These are phyloP conservation scores for Eumacrocentrus americanus DNA, from an alignment of 2,888 invertebrate genomes.

Conservation along the genomic window DNA sequence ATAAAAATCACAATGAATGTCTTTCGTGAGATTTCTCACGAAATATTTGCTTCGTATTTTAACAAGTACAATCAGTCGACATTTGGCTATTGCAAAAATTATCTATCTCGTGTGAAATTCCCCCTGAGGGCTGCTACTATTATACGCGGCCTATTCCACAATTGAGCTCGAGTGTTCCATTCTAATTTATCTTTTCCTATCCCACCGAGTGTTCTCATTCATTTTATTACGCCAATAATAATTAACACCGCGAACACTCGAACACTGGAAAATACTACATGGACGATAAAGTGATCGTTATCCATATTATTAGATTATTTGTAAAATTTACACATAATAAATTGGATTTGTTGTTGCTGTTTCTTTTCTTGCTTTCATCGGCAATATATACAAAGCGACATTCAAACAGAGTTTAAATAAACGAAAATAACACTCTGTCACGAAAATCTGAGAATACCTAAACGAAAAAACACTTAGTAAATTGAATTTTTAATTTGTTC, in stretches of 20 bases:
- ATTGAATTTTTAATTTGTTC: neutral
- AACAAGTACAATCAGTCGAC: constrained; percentile 32
- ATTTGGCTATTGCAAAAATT: constrained; percentile 35
- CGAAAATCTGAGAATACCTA: neutral
- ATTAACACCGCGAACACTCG: constrained; percentile 16
- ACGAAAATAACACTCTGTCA: neutral
- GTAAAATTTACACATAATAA: constrained; percentile 12
- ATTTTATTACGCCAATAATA: too few relatives aligned
- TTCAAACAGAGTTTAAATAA: neutral
- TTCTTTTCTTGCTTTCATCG: too few relatives aligned
- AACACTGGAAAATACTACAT: constrained; percentile 24
- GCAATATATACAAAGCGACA: constrained; percentile 8
- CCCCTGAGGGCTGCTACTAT: constrained; percentile 23
- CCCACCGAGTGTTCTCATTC: neutral
- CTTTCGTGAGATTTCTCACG: constrained; percentile 9
- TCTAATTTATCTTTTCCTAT: constrained; percentile 11
- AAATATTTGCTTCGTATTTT: constrained; percentile 28
- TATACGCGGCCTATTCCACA: constrained; percentile 6
- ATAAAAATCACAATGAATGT: constrained; percentile 21
- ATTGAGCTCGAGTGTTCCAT: constrained; percentile 13
- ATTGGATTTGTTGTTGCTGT: too few relatives aligned
- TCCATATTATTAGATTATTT: constrained; percentile 10
- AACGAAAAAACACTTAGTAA: neutral
- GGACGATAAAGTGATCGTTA: constrained; percentile 24
- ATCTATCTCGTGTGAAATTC: constrained; percentile 28